These are phyloP conservation scores for Nannoperca australis DNA, from an alignment of 2,797 vertebrate genomes.

Conservation along the genomic window DNA sequence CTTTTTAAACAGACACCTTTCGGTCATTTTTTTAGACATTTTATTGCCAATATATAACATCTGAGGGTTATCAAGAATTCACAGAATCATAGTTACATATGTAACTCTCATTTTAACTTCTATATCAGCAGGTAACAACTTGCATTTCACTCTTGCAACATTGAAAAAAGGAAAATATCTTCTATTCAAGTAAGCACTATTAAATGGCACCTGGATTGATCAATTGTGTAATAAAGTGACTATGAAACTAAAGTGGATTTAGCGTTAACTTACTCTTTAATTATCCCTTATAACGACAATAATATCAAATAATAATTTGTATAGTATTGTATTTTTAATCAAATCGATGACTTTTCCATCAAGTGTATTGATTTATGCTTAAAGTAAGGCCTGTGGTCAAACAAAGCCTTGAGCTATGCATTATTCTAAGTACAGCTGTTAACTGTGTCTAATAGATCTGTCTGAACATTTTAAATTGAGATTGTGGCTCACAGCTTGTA, in stretches of 20 bases:
- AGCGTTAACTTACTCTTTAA: neutral
- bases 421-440: neutral
- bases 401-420: neutral
- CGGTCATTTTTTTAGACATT: neutral
- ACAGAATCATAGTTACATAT: neutral
- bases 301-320: too few species aligned
- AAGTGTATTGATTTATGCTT: neutral
- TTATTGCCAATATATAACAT: neutral
- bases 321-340: too few species aligned
- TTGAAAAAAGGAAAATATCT: neutral
- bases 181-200: neutral
- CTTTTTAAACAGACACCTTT: neutral
- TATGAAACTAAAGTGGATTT: neutral
- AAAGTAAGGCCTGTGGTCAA: neutral
- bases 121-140: accelerated
- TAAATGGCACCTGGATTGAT: neutral
- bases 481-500: neutral
- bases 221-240: neutral
- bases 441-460: neutral
- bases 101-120: neutral
- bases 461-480: neutral
- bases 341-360: too few species aligned
- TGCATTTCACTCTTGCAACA: neutral
- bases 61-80: neutral
- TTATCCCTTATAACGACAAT: neutral